A percentile compares a stretch with the other conserved stretches of the same genome.
These are phyloP conservation scores for Microcebus jonahi DNA, from an alignment of 2,113 vertebrate species.

Conservation along the genomic window DNA sequence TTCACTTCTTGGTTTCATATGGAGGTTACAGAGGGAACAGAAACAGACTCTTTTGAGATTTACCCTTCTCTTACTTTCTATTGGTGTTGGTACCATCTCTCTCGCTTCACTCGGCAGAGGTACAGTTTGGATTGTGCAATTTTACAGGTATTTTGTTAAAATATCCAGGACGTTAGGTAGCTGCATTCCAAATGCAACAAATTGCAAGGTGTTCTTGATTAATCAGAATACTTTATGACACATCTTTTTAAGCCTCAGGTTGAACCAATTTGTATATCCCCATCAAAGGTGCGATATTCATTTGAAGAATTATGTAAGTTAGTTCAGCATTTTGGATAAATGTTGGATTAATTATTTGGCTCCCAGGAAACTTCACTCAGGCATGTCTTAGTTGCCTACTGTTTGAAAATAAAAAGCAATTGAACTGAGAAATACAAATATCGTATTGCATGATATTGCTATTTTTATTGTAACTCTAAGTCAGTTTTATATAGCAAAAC, in stretches of 20 bases:
- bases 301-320: conserved; percentile 55
- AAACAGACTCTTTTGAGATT: not conserved
- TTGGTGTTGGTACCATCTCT: not conserved
- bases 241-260: conserved; percentile 32
- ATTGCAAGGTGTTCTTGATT: conserved; percentile 49
- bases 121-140: not conserved
- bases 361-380: conserved; percentile 68
- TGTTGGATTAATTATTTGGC: conserved; percentile 75
- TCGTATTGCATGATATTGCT: conserved; percentile 34
- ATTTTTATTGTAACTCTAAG: conserved; percentile 72
- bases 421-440: conserved; percentile 68
- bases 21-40: not conserved
- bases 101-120: not conserved
- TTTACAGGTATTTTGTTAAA: conserved; percentile 55
- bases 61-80: not conserved
- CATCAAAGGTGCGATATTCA: conserved; percentile 36
- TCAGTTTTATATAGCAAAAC: conserved; percentile 66
- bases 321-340: conserved; percentile 59
- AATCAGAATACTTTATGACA: conserved; percentile 25
- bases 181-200: conserved; percentile 30
- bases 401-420: conserved; percentile 77
- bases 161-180: conserved; percentile 26
- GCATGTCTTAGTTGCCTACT: conserved; percentile 51
- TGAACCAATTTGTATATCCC: conserved; percentile 31
- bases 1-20: not conserved